These are phyloP conservation scores for Enhydra lutris DNA, from an alignment of 2,113 vertebrate species.

Conservation along the genomic window DNA sequence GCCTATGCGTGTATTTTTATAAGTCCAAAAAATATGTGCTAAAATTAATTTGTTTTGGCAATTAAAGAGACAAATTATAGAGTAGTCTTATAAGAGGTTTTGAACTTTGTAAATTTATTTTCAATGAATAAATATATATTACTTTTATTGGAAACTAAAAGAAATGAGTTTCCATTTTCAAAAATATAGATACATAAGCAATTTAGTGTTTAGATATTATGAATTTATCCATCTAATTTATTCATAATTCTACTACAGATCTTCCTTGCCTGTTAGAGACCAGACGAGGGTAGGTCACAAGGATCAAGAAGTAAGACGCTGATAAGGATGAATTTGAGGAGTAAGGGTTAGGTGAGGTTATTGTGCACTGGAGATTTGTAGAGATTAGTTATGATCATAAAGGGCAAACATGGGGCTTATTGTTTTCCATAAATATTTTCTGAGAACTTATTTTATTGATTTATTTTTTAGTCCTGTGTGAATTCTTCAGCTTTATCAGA, in stretches of 20 bases:
- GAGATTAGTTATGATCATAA: background rate
- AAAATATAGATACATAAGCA: background rate
- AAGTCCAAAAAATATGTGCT: background rate
- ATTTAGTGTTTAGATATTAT: background rate
- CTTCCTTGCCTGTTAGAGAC: background rate
- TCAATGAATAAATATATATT: background rate
- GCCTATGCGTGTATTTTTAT: background rate
- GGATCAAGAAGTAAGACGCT: background rate
- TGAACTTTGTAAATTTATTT: background rate
- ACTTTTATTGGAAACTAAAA: background rate
- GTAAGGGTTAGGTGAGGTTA: background rate
- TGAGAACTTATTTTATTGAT: background rate
- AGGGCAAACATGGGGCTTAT: background rate
- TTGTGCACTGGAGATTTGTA: background rate
- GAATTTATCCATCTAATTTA: background rate
- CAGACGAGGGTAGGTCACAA: background rate
- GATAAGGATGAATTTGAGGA: background rate
- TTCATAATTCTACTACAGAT: background rate
- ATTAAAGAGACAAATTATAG: background rate
- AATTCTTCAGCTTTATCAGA: background rate
- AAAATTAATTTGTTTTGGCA: background rate
- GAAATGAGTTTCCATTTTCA: background rate
- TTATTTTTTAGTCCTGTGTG: background rate
- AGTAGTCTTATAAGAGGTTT: background rate
- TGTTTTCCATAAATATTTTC: constrained; percentile 28